phyloP scores from a whole-genome alignment of 2,113 vertebrate species.

The Scartelaos histophorus region DNA sequence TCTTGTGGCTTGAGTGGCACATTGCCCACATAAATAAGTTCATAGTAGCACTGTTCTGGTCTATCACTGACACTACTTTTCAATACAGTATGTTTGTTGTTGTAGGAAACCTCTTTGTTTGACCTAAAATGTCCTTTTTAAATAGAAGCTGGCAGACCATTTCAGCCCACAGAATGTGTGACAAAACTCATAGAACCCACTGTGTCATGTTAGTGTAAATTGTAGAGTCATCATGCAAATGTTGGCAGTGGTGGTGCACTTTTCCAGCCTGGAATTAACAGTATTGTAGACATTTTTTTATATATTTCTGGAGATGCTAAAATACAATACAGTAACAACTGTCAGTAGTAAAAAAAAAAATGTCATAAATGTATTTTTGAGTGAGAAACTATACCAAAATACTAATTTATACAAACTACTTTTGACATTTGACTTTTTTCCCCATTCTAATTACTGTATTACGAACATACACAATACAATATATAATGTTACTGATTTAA shows the following conservation, averaged over 20 bases:
- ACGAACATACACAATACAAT: too few species aligned
- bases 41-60: background rate
- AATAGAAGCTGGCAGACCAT: slow-evolving; percentile 2
- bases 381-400: too few species aligned
- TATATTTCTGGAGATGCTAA: background rate
- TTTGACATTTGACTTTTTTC: too few species aligned
- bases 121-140: background rate
- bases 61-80: background rate
- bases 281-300: background rate
- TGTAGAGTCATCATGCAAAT: background rate
- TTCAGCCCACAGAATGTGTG: slow-evolving; percentile 15
- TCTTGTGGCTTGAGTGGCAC: background rate
- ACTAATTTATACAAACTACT: too few species aligned
- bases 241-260: background rate
- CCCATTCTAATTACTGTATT: too few species aligned
- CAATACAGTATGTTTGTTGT: background rate
- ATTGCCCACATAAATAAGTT: background rate
- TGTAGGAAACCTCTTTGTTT: background rate
- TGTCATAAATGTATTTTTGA: too few species aligned
- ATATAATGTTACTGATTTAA: too few species aligned
- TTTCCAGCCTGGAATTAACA: background rate
- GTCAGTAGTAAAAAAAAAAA: too few species aligned
- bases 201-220: background rate
- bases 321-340: too few species aligned
- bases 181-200: background rate